Conservation (phyloP, 2,113 vertebrate species). For the Cariama cristata region DNA sequence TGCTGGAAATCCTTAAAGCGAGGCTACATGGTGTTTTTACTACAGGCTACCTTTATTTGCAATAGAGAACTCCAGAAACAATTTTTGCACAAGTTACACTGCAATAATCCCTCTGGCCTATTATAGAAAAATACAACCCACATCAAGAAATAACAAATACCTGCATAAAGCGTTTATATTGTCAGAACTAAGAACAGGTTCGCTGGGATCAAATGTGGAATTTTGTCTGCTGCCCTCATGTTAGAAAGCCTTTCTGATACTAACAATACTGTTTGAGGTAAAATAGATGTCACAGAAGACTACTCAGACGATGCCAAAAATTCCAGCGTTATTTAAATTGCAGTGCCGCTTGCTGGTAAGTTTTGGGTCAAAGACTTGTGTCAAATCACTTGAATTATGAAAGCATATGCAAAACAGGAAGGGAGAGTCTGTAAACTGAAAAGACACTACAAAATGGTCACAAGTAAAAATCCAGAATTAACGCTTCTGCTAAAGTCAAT, state of each 20-base stretch:
- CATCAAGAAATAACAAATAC: not conserved
- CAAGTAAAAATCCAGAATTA: not conserved
- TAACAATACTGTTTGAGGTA: not conserved
- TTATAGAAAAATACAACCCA: not conserved
- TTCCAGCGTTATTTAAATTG: not conserved
- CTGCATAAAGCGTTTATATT: not conserved
- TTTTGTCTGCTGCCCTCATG: not conserved
- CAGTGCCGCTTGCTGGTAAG: not conserved
- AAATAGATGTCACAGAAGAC: not conserved
- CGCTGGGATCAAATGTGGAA: not conserved
- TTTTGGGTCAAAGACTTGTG: not conserved
- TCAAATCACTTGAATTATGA: not conserved
- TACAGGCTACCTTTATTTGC: not conserved
- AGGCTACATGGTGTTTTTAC: rapidly evolving
- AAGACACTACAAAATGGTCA: not conserved
- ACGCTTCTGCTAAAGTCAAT: not conserved
- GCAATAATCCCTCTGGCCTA: not conserved
- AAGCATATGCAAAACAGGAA: not conserved
- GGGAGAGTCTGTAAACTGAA: not conserved
- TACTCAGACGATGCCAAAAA: not conserved
- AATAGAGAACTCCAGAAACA: not conserved
- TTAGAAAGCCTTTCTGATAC: rapidly evolving
- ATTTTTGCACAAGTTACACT: not conserved
- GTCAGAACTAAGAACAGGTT: not conserved
- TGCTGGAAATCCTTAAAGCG: rapidly evolving